These are phyloP conservation scores for Castor canadensis DNA, from an alignment of 2,113 vertebrate genomes.

Conservation along the genomic window DNA sequence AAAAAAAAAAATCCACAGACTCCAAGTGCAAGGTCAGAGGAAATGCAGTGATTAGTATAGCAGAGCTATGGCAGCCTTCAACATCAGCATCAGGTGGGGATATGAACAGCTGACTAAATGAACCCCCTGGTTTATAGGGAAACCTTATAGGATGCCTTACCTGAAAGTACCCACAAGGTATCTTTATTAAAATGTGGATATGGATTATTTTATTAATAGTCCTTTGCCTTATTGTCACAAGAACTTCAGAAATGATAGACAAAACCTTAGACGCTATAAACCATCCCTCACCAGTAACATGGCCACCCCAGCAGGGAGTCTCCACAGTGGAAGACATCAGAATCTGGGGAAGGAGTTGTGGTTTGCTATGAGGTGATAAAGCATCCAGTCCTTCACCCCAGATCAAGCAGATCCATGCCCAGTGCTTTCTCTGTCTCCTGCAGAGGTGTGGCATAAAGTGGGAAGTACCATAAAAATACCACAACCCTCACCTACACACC, in stretches of 20 bases:
- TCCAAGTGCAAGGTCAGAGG: background rate
- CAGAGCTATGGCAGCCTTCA: background rate
- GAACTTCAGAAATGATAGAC: background rate
- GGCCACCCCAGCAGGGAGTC: background rate
- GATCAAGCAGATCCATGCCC: background rate
- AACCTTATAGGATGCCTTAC: background rate
- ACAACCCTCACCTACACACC: background rate
- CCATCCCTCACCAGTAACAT: background rate
- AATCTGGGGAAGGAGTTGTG: background rate
- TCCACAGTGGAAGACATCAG: background rate
- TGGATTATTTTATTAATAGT: background rate
- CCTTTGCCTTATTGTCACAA: background rate
- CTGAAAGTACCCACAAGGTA: background rate
- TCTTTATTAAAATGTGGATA: conserved; percentile 22
- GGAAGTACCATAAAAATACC: background rate
- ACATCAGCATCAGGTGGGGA: fast-evolving
- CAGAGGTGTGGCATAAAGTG: background rate
- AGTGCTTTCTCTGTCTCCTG: background rate
- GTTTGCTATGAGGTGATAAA: background rate
- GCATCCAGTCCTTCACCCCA: background rate
- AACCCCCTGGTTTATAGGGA: background rate
- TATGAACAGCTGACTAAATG: background rate
- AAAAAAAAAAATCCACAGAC: too few species aligned
- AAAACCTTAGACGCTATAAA: background rate
- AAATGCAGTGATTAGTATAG: background rate